These are phyloP conservation scores for Tupaia tana DNA, from an alignment of 2,113 vertebrate genomes.

Conservation along the genomic window DNA sequence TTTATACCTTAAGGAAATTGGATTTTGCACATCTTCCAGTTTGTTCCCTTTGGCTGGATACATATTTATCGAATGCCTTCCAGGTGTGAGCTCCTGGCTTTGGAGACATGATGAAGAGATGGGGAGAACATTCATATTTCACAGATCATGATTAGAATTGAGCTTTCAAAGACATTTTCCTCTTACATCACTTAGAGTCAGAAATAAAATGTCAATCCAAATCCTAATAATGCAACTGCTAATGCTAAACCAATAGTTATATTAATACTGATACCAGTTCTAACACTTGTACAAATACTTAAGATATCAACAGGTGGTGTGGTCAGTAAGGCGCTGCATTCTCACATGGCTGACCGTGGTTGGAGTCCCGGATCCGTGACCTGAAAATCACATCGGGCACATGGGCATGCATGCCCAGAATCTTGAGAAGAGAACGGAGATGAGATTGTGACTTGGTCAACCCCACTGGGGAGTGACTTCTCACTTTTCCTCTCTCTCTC, in stretches of 20 bases:
- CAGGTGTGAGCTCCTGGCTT: neutral
- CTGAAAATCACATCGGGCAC: too few relatives aligned
- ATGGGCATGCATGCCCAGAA: too few relatives aligned
- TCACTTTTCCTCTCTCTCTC: too few relatives aligned
- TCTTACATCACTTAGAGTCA: neutral
- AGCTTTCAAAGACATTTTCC: neutral
- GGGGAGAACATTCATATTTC: neutral
- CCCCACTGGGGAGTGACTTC: too few relatives aligned
- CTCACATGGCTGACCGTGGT: too few relatives aligned
- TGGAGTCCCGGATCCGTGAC: too few relatives aligned
- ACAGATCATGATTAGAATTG: neutral
- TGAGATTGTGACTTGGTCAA: too few relatives aligned
- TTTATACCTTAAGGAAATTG: neutral
- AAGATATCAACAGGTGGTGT: neutral
- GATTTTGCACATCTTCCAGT: constrained; percentile 33
- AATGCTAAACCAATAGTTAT: too few relatives aligned
- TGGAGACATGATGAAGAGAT: neutral
- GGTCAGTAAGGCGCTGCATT: too few relatives aligned
- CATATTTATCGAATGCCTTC: constrained; percentile 7
- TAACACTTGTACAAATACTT: neutral
- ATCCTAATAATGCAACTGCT: neutral
- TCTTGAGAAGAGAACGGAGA: too few relatives aligned
- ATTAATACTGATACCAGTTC: neutral
- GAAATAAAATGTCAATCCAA: neutral
- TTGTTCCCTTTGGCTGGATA: neutral